Conservation (phyloP, 30 jellyfish, hydroid and myxozoan genomes). For the Sanderia malayensis region DNA sequence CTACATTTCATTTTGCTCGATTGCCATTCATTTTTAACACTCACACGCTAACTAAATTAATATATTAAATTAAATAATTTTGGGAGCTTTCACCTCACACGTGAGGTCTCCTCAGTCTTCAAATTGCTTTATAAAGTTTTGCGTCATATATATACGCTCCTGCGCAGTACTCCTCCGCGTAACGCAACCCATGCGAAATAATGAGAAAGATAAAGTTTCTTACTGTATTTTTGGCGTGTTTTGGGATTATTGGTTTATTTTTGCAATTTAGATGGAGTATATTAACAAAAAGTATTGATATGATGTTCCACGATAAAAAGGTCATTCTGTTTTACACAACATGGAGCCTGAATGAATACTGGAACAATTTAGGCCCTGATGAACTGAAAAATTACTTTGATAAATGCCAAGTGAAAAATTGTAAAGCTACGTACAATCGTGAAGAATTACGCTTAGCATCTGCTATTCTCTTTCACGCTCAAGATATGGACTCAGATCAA, state of each 20-base stretch:
- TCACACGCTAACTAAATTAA: too few relatives aligned
- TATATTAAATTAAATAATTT: too few relatives aligned
- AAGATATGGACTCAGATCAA: conserved; percentile 62
- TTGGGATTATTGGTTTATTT: background rate
- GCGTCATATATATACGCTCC: too few relatives aligned
- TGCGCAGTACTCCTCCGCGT: too few relatives aligned
- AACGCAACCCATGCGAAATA: background rate
- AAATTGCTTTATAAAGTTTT: too few relatives aligned
- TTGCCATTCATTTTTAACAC: too few relatives aligned
- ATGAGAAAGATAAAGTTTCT: background rate
- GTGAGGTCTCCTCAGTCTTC: too few relatives aligned
- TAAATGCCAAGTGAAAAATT: conserved; percentile 56
- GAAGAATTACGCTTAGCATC: conserved; percentile 58
- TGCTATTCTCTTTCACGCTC: conserved; percentile 85
- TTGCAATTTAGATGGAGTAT: too few relatives aligned
- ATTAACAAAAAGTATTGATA: too few relatives aligned
- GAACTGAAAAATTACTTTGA: conserved; percentile 15
- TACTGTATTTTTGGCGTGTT: background rate
- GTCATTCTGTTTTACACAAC: conserved; percentile 31
- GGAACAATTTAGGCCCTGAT: conserved; percentile 30
- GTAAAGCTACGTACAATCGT: conserved; percentile 71
- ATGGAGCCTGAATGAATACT: conserved; percentile 36
- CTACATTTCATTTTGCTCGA: too few relatives aligned
- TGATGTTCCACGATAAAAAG: background rate
- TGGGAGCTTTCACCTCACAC: too few relatives aligned